These are phyloP conservation scores for Amphiura filiformis DNA, from an alignment of 35 echinoderm and acorn worm genomes.

Conservation along the genomic window DNA sequence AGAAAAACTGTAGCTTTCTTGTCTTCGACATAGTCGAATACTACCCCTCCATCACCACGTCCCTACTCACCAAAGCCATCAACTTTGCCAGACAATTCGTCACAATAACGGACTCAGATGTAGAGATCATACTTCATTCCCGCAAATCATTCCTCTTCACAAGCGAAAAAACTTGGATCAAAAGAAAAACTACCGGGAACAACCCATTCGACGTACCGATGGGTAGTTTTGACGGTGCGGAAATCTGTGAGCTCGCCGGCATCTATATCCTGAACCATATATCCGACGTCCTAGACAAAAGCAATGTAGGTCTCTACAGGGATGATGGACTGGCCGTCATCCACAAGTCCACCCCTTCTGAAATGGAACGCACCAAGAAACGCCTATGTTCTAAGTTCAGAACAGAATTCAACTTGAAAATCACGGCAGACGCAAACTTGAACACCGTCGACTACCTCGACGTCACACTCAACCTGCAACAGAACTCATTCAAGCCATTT, in stretches of 20 bases:
- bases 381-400: conserved; percentile 1
- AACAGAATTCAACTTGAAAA: neutral
- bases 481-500: neutral
- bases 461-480: neutral
- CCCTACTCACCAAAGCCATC: neutral
- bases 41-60: conserved; percentile 3
- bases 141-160: neutral
- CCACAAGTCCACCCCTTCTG: conserved; percentile 11
- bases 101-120: neutral
- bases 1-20: neutral
- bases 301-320: conserved; percentile 37
- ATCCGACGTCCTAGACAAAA: neutral
- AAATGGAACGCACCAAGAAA: conserved; percentile 28
- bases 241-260: conserved; percentile 2
- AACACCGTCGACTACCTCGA: conserved; percentile 24
- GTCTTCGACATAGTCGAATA: conserved; percentile 19
- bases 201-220: conserved; percentile 12
- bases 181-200: neutral
- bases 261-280: neutral
- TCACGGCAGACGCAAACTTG: neutral
- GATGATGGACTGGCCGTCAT: conserved; percentile 51
- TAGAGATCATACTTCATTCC: neutral
- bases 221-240: conserved; percentile 19
- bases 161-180: neutral
- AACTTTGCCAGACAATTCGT: neutral